Percentiles rank a stretch among this genome's conserved stretches.
Conservation (phyloP, 2,797 vertebrate genomes). For the Enoplosus armatus region DNA sequence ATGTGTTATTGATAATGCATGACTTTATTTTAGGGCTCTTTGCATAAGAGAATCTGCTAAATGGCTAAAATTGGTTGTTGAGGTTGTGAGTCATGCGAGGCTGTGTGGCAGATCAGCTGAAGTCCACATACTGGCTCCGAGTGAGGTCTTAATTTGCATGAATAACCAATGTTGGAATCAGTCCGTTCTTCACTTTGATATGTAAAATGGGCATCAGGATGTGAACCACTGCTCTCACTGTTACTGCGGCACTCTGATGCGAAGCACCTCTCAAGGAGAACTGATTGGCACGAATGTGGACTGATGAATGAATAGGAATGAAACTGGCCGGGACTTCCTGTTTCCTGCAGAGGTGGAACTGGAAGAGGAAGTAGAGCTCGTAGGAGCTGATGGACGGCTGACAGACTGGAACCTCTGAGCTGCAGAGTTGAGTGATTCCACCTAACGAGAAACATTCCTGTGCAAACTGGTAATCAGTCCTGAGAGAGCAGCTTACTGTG, state of each 20-base stretch:
- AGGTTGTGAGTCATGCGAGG: too few relatives aligned
- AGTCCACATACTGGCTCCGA: neutral
- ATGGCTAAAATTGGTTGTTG: constrained; percentile 24
- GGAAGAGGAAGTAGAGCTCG: constrained; percentile 67
- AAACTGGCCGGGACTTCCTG: constrained; percentile 62
- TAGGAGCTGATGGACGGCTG: constrained; percentile 50
- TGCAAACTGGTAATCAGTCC: constrained; percentile 32
- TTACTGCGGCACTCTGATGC: constrained; percentile 9
- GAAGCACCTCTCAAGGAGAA: constrained; percentile 17
- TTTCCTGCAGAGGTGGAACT: constrained; percentile 67
- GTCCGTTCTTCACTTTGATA: neutral
- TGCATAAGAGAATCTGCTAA: neutral
- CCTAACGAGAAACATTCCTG: constrained; percentile 46
- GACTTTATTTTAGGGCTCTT: constrained; percentile 19
- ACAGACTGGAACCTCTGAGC: constrained; percentile 59
- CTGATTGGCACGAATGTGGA: constrained; percentile 42
- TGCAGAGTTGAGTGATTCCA: constrained; percentile 49
- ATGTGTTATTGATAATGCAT: constrained; percentile 19
- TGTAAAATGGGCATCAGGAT: constrained; percentile 2
- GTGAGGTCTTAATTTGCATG: constrained; percentile 23
- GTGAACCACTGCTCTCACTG: constrained; percentile 1
- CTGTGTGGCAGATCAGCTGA: too few relatives aligned
- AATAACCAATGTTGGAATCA: constrained; percentile 3
- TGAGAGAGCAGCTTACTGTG: constrained; percentile 11
- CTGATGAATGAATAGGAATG: constrained; percentile 60